Evolutionary conservation across 2,797 vertebrate species (phyloP).

Genomic region (Hipposideros larvatus): DNA sequence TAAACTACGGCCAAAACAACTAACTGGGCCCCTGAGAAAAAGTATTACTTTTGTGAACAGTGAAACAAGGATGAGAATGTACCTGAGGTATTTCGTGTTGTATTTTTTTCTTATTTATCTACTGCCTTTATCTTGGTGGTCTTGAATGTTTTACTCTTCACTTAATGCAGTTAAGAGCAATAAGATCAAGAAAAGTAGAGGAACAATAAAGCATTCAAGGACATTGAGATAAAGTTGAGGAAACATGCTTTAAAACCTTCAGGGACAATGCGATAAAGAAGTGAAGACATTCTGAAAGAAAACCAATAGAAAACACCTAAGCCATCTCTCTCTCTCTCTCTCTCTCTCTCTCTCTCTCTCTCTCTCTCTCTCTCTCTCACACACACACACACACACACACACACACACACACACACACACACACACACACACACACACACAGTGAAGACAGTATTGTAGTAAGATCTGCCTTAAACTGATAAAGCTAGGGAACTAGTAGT

Average conservation of each 20-base stretch:
- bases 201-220: slow-evolving; percentile 48
- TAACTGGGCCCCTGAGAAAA: not conserved
- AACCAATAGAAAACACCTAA: no score
- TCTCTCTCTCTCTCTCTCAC: no score
- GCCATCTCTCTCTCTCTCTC: no score
- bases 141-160: slow-evolving; percentile 54
- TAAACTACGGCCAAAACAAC: not conserved
- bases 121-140: not conserved
- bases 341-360: no score
- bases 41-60: not conserved
- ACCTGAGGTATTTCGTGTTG: not conserved
- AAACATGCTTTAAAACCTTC: slow-evolving; percentile 55
- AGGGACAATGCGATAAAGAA: no score
- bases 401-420: no score
- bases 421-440: no score
- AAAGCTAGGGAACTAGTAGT: not conserved
- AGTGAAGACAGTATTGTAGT: no score
- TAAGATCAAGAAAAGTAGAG: slow-evolving; percentile 1
- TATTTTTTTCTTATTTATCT: not conserved
- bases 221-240: slow-evolving; percentile 24
- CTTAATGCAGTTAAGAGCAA: slow-evolving; percentile 44
- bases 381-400: no score
- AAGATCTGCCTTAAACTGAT: not conserved
- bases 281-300: not conserved
- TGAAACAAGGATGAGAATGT: slow-evolving; percentile 5